A percentile compares a stretch with the other conserved stretches of the same genome.
Conservation (phyloP, 2,888 invertebrate genomes). For the Ommatoiulus sabulosus region DNA sequence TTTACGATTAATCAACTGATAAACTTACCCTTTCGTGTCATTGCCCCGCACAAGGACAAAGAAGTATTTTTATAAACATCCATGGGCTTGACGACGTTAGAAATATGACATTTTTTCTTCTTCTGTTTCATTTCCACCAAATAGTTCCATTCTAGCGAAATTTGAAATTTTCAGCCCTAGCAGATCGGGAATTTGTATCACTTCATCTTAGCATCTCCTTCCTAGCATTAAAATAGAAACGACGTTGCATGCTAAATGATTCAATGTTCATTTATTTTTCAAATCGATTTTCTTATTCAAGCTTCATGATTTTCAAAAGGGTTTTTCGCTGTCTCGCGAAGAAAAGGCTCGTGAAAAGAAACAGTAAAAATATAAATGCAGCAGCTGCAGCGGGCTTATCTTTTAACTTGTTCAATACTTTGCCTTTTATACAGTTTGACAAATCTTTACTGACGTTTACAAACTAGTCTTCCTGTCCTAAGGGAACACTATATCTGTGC, state of each 20-base stretch:
- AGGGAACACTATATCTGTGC: constrained; percentile 47
- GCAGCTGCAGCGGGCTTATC: constrained; percentile 25
- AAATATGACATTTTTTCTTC: neutral
- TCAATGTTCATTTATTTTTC: constrained; percentile 47
- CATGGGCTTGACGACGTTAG: neutral
- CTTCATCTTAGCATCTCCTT: neutral
- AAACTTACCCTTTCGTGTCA: too few relatives aligned
- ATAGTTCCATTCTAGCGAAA: neutral
- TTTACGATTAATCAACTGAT: too few relatives aligned
- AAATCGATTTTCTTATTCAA: constrained; percentile 32
- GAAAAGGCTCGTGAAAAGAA: constrained; percentile 4
- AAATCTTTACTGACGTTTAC: constrained; percentile 48
- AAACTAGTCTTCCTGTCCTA: constrained; percentile 40
- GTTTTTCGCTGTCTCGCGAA: neutral
- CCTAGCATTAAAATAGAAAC: constrained; percentile 10
- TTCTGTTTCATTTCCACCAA: neutral
- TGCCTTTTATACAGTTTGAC: constrained; percentile 45
- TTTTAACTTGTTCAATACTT: constrained; percentile 47
- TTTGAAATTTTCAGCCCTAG: neutral
- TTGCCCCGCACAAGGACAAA: neutral
- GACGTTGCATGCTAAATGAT: constrained; percentile 29
- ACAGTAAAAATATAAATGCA: constrained; percentile 32
- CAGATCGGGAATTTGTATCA: neutral
- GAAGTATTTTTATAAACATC: neutral
- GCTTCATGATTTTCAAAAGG: constrained; percentile 40